Conservation (phyloP, 2,797 vertebrate species). For the Eptatretus atami region DNA sequence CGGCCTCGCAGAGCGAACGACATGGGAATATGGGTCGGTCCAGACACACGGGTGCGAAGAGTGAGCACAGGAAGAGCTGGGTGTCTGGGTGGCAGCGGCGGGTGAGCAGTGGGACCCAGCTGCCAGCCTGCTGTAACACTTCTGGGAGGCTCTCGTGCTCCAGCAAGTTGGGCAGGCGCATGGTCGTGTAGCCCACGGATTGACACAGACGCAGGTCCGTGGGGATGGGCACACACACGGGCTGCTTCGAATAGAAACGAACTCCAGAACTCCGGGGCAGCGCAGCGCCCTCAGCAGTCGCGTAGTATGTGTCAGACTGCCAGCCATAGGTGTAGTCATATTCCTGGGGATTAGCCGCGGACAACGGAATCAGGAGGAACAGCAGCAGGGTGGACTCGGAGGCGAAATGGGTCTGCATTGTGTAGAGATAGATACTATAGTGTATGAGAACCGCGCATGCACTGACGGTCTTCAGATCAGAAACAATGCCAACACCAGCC, state of each 20-base stretch:
- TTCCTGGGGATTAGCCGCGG: too few relatives aligned
- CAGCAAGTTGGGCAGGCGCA: slow-evolving; percentile 4
- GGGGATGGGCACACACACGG: background rate
- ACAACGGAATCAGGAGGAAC: too few relatives aligned
- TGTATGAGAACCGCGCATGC: too few relatives aligned
- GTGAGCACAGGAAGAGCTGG: background rate
- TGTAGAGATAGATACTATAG: too few relatives aligned
- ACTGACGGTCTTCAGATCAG: too few relatives aligned
- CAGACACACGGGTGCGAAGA: slow-evolving; percentile 3
- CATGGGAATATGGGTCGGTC: background rate
- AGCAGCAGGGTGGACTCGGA: too few relatives aligned
- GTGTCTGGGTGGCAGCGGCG: slow-evolving; percentile 2
- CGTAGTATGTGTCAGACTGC: background rate
- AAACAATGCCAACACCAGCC: too few relatives aligned
- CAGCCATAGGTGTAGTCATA: slow-evolving; percentile 1
- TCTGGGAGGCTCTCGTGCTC: background rate
- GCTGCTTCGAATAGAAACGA: background rate
- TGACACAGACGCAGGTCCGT: background rate
- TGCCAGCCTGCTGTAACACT: background rate
- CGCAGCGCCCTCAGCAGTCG: background rate
- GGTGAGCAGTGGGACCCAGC: background rate
- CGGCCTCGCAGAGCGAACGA: slow-evolving; percentile 1
- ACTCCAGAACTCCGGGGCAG: background rate
- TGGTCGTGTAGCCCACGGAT: background rate
- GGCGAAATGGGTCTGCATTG: too few relatives aligned